Base-by-base conservation (phyloP, 2,888 invertebrate genomes). In the Drosophila putrida region DNA sequence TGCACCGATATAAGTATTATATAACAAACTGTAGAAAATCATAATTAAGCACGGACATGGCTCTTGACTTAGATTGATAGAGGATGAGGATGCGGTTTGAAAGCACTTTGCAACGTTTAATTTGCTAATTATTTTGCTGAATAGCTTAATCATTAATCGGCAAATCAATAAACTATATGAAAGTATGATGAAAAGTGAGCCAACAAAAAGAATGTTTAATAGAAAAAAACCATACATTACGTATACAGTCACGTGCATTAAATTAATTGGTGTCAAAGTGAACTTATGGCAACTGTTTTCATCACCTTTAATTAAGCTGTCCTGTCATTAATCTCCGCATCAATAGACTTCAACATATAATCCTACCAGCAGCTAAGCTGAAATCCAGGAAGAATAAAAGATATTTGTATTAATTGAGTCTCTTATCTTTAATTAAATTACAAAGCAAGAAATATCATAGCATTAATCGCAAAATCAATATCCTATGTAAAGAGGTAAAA, bases 11-110 rank as follows among this genome's bases (percentile, higher is more conserved):
- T 50, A 35, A 11, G 6, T 27, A 15, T 28, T 46, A 20, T 31
- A 46, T 39, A 36, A 51, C 15, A 39, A 54, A 13, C 44, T 39
- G 11, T 5, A 11, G 20, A n/a, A 50, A 33, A 36, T 38, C 44
- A 47, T 65, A 46, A 64, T 71, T 60, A 76, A 49, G 49, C 36
- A 11, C 4, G 28, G 8, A 41, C 35, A 47, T 47, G 57, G 53
- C 27, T 15, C 9, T 13, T 55, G 65, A 53, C 59, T 51, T 6
- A 39, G 36, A 71, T 65, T 65, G 51, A 65, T 76, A 9, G 27
- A 10, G n/a, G n/a, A 8, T 8, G 15, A 0, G 3, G 20, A 27
- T 25, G 9, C 31, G 20, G 15, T 10, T 49, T 54, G 33, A 25
- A 27, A 20, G n/a, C 9, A 13, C 10, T 4, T 20, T 20, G 33